These are phyloP conservation scores for Holocentrus rufus DNA, from an alignment of 2,797 vertebrate species.

Conservation along the genomic window DNA sequence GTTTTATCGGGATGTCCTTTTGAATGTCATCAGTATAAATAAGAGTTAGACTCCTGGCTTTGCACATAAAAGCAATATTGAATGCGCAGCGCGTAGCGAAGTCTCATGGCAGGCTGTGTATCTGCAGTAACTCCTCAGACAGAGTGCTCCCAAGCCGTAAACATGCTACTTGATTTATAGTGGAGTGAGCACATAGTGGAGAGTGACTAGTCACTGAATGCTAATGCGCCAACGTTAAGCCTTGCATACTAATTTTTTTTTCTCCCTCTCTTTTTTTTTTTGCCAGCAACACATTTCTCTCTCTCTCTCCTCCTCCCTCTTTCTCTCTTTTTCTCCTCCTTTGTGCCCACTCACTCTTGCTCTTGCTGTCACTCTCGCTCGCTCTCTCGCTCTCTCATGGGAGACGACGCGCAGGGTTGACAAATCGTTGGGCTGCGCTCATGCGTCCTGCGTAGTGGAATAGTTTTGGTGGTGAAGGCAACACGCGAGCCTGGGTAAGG, in stretches of 20 bases:
- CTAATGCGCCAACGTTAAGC: conserved; percentile 69
- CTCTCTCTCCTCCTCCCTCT: conserved; percentile 16
- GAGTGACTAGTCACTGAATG: conserved; percentile 74
- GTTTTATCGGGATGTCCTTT: conserved; percentile 51
- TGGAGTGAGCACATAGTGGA: conserved; percentile 51
- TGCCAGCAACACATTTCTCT: conserved; percentile 49
- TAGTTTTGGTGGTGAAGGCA: conserved; percentile 38
- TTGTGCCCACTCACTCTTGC: conserved; percentile 20
- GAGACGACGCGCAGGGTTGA: conserved; percentile 44
- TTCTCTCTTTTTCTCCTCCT: conserved; percentile 27
- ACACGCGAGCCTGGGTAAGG: conserved; percentile 27
- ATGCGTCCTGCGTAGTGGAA: conserved; percentile 31
- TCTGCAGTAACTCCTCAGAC: conserved; percentile 40
- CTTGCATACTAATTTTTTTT: conserved; percentile 74
- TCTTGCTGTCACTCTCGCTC: conserved; percentile 38
- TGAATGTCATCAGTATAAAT: conserved; percentile 33
- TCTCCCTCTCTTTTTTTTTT: conserved; percentile 2
- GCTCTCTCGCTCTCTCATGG: conserved; percentile 28
- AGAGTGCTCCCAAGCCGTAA: conserved; percentile 54
- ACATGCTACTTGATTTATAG: conserved; percentile 73
- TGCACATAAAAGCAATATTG: conserved; percentile 48
- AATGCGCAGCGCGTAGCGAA: conserved; percentile 26
- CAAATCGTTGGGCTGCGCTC: conserved; percentile 45
- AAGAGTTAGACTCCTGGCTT: conserved; percentile 20
- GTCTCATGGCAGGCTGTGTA: conserved; percentile 46